A percentile compares a stretch with the other conserved stretches of the same genome.
Conservation (phyloP, 2,797 vertebrate genomes). For the Hippoglossus hippoglossus region DNA sequence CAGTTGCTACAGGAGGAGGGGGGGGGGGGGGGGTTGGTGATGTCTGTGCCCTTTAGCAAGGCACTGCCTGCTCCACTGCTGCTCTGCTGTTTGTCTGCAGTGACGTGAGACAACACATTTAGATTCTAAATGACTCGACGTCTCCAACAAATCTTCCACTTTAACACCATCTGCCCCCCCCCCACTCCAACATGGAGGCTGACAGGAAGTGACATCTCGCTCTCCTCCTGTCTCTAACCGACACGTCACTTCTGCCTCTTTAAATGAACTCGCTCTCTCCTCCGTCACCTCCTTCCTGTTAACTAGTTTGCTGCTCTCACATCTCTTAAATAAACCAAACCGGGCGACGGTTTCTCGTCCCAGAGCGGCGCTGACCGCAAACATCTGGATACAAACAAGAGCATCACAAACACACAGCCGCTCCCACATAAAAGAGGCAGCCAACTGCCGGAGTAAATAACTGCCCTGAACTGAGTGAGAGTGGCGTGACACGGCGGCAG, state of each 20-base stretch:
- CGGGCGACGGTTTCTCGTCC: slow-evolving; percentile 60
- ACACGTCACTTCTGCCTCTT: slow-evolving; percentile 29
- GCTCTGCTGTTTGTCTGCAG: not conserved
- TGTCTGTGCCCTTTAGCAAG: not conserved
- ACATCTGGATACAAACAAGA: slow-evolving; percentile 80
- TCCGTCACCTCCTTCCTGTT: slow-evolving; percentile 49
- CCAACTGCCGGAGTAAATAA: slow-evolving; percentile 72
- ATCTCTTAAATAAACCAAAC: slow-evolving; percentile 74
- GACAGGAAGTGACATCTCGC: slow-evolving; percentile 35
- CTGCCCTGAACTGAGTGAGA: slow-evolving; percentile 32
- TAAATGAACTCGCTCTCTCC: not conserved
- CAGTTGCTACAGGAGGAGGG: not conserved
- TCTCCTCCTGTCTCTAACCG: slow-evolving; percentile 20
- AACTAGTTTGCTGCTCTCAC: slow-evolving; percentile 36
- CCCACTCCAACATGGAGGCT: slow-evolving; percentile 25
- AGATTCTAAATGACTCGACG: slow-evolving; percentile 44
- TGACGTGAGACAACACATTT: slow-evolving; percentile 47
- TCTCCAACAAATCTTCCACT: slow-evolving; percentile 59
- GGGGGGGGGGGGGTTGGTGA: no score
- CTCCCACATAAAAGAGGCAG: slow-evolving; percentile 63
- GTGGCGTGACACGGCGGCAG: slow-evolving; percentile 60
- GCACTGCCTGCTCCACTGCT: not conserved
- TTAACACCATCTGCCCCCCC: slow-evolving; percentile 52
- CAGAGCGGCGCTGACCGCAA: slow-evolving; percentile 34
- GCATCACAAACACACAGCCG: slow-evolving; percentile 60